A percentile compares a stretch with the other conserved stretches of the same genome.
These are phyloP conservation scores for Drosophila insularis DNA, from an alignment of 1,140 invertebrate species.

Conservation along the genomic window DNA sequence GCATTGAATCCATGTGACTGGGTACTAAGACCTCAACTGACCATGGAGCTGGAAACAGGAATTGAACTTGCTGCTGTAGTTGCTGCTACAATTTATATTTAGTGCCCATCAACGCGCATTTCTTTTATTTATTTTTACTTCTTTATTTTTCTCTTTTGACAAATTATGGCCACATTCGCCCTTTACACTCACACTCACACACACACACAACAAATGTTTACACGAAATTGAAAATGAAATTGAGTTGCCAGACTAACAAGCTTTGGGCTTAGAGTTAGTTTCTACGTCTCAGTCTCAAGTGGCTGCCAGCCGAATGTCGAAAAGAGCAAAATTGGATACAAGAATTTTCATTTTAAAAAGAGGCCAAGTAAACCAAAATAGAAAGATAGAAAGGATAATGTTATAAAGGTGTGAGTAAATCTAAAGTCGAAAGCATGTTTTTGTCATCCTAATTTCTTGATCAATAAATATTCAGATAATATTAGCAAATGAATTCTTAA, in stretches of 20 bases:
- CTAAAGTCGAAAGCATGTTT: too few species aligned
- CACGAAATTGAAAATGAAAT: constrained; percentile 73
- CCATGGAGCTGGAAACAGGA: background rate
- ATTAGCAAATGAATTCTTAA: too few species aligned
- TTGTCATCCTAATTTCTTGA: too few species aligned
- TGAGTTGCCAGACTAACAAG: constrained; percentile 72
- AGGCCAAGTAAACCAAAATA: background rate
- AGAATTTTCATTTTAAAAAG: background rate
- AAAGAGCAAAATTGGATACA: background rate
- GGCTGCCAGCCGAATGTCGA: constrained; percentile 20
- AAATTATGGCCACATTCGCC: constrained; percentile 70
- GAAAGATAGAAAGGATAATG: too few species aligned
- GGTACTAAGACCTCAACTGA: constrained; percentile 14
- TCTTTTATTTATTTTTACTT: constrained; percentile 16
- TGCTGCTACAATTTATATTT: constrained; percentile 74
- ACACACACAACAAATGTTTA: constrained; percentile 33
- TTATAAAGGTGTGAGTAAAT: too few species aligned
- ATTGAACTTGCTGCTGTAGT: constrained; percentile 6
- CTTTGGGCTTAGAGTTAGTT: constrained; percentile 45
- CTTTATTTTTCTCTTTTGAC: constrained; percentile 51
- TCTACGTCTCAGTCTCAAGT: constrained; percentile 45
- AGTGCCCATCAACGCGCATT: constrained; percentile 65
- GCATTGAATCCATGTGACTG: constrained; percentile 62
- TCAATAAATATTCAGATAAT: too few species aligned
- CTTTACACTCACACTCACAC: constrained; percentile 12